phyloP scores from a whole-genome alignment of 2,888 invertebrate genomes.

The Lissonota sp. region DNA sequence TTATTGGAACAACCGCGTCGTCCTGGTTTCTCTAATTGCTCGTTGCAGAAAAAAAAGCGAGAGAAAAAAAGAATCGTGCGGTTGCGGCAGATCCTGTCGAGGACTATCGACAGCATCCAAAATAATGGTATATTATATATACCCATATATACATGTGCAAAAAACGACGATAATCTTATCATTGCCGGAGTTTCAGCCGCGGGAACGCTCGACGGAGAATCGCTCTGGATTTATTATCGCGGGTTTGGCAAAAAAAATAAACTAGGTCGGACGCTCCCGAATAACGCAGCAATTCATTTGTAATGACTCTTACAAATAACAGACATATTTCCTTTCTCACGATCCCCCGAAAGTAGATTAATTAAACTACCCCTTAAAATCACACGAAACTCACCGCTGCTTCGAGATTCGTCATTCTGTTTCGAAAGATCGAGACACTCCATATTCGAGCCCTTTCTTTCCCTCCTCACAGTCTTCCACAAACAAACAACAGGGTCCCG shows the following conservation, averaged over 20 bases:
- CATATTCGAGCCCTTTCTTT: constrained; percentile 56
- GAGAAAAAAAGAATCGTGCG: constrained; percentile 42
- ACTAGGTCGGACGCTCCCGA: constrained; percentile 23
- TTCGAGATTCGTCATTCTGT: constrained; percentile 74
- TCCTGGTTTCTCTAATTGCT: constrained; percentile 55
- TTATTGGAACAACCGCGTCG: constrained; percentile 41
- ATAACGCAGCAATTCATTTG: constrained; percentile 4
- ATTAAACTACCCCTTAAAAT: not conserved
- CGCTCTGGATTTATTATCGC: constrained; percentile 46
- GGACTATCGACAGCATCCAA: constrained; percentile 49
- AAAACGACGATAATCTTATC: constrained; percentile 54
- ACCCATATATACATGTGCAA: not conserved
- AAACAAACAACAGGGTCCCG: constrained; percentile 19
- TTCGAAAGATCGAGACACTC: constrained; percentile 76
- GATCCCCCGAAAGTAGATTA: not conserved
- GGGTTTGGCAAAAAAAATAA: constrained; percentile 26
- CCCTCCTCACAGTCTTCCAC: constrained; percentile 16
- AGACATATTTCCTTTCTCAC: not conserved
- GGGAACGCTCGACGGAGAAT: constrained; percentile 1
- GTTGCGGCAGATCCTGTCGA: constrained; percentile 58
- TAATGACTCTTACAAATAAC: not conserved
- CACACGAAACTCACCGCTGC: constrained; percentile 76
- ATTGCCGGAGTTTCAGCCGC: constrained; percentile 31
- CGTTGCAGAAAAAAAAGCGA: constrained; percentile 41
- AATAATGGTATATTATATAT: constrained; percentile 10